Base-by-base conservation (phyloP, 2,113 vertebrate species). In the Neotragus pygmaeus region DNA sequence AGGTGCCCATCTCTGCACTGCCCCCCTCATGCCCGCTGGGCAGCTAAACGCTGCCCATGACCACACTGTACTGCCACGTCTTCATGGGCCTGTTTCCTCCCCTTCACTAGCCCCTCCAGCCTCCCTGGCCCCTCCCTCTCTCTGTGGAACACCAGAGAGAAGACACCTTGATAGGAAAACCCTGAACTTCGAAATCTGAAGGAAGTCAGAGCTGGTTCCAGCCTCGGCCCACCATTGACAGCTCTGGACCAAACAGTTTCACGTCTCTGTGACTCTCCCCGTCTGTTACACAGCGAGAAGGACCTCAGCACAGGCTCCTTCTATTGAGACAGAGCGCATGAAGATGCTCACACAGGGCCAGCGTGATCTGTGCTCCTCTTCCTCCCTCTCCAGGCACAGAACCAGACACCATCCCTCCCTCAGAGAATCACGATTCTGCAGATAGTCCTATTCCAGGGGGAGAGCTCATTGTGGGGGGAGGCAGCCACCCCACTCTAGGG, bases 381-480 rank as follows among this genome's bases (percentile, higher is more conserved):
- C 30, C 36, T 53, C 49, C 0, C 0, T n/a, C 53, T 78, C 55
- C 16, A 30, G 90, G 53, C 14, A 0, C 4, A 10, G 6, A 77
- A 33, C 39, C 27, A 39, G 28, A 28, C 23, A 28, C 58, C 3
- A 2, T 14, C 33, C 39, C 33, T 57, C 16, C 51, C 8, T 30
- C 87, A 28, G 16, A 60, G 51, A 86, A 13, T 25, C n/a, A 10
- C 0, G 1, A 7, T 23, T 80, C 57, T 49, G 4, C 57, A 19
- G 58, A 39, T 12, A 1, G 43, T 19, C 19, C 19, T 11, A 15
- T 33, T 36, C 33, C 6, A 25, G 57, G 51, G 51, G 0, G 1
- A 5, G 45, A 75, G 27, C 23, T 25, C 5, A 0, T 1, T 2
- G 0, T 12, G 2, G 1, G 1, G 2, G 12, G n/a, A 25, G 16